Evolutionary conservation across 2,113 vertebrate genomes (phyloP).

Genomic region (Empidonax traillii): DNA sequence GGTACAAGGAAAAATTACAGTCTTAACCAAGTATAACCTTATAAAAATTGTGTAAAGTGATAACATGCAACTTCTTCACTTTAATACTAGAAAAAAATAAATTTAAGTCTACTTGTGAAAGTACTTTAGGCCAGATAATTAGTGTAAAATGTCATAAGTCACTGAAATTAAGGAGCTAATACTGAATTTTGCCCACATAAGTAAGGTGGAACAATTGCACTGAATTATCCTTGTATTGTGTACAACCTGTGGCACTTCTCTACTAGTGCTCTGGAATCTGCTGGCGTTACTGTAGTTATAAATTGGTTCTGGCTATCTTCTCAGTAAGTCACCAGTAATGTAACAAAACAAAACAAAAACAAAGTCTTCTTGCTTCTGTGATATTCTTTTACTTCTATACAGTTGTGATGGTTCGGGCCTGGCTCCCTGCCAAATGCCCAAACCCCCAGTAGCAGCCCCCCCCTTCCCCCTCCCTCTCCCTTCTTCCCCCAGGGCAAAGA

Average conservation of each 20-base stretch:
- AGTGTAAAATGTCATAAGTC: neutral
- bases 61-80: neutral
- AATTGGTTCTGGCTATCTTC: constrained; percentile 28
- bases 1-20: neutral
- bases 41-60: neutral
- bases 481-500: too few relatives aligned
- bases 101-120: neutral
- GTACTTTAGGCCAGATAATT: neutral
- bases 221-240: neutral
- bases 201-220: neutral
- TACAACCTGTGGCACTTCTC: neutral
- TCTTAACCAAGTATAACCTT: neutral
- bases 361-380: neutral
- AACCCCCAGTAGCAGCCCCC: too few relatives aligned
- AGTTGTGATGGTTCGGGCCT: neutral
- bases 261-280: neutral
- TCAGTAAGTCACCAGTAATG: constrained; percentile 33
- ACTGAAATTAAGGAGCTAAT: neutral
- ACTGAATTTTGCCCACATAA: neutral
- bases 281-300: neutral
- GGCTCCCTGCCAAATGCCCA: too few relatives aligned
- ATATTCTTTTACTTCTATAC: constrained; percentile 11
- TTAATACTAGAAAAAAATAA: neutral
- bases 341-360: constrained; percentile 19
- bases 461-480: too few relatives aligned